These are phyloP conservation scores for Embidobia sp. DNA, from an alignment of 2,888 invertebrate genomes.

Conservation along the genomic window DNA sequence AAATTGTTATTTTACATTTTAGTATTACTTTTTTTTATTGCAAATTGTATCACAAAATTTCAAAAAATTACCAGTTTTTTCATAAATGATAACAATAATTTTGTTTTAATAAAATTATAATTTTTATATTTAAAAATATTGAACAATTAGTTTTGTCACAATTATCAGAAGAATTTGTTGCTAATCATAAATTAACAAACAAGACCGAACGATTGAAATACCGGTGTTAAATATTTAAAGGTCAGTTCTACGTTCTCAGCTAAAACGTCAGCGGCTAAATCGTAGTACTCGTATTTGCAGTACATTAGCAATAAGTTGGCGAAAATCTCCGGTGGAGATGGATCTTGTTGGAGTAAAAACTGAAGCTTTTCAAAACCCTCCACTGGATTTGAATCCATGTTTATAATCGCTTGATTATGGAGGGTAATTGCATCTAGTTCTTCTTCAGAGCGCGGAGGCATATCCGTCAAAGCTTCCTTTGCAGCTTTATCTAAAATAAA, in stretches of 20 bases:
- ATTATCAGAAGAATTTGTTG: too few species aligned
- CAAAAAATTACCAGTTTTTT: too few species aligned
- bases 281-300: conserved; percentile 98
- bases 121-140: too few species aligned
- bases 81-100: too few species aligned
- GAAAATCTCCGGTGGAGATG: conserved; percentile 98
- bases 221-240: conserved; percentile 95
- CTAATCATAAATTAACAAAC: background rate
- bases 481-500: conserved; percentile 90
- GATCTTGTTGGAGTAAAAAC: conserved; percentile 96
- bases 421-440: conserved; percentile 98
- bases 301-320: conserved; percentile 96
- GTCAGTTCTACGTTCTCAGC: conserved; percentile 98
- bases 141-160: too few species aligned
- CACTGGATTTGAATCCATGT: conserved; percentile 92
- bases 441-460: conserved; percentile 97
- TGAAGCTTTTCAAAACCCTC: conserved; percentile 97
- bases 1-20: too few species aligned
- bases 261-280: conserved; percentile 97
- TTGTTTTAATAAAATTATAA: too few species aligned
- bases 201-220: too few species aligned
- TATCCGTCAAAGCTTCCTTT: conserved; percentile 92
- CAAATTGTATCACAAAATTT: too few species aligned
- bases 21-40: too few species aligned
- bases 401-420: conserved; percentile 97